Conservation (phyloP, 1,140 invertebrate species). For the Brachionus rubens region DNA sequence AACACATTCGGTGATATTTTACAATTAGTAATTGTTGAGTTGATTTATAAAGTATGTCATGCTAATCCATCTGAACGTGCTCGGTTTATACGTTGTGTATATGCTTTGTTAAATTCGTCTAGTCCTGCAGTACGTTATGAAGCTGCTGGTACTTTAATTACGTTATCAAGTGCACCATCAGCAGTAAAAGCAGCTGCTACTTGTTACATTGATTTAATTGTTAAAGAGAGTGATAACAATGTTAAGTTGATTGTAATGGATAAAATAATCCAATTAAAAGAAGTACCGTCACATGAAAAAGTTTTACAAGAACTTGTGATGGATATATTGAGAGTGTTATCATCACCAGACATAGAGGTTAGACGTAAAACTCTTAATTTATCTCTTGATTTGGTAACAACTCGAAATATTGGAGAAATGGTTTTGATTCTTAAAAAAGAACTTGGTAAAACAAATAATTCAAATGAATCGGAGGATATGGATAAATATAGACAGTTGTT, state of each 20-base stretch:
- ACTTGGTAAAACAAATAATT: conserved; percentile 67
- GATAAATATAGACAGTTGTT: conserved; percentile 87
- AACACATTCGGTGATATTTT: conserved; percentile 93
- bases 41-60: conserved; percentile 87
- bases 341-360: conserved; percentile 88
- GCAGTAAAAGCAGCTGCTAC: conserved; percentile 89
- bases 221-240: conserved; percentile 92
- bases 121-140: conserved; percentile 90
- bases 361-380: conserved; percentile 75
- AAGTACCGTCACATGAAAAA: conserved; percentile 53
- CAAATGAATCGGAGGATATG: conserved; percentile 83
- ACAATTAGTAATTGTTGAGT: conserved; percentile 95
- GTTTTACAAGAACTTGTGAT: conserved; percentile 78
- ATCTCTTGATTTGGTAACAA: conserved; percentile 86
- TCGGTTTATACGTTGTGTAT: conserved; percentile 93
- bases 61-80: conserved; percentile 92
- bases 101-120: conserved; percentile 90
- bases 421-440: conserved; percentile 84
- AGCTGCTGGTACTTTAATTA: conserved; percentile 99
- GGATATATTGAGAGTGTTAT: conserved; percentile 91
- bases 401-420: conserved; percentile 84
- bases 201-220: conserved; percentile 94
- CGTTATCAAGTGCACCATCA: conserved; percentile 88
- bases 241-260: conserved; percentile 97
- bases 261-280: conserved; percentile 81